phyloP scores from a whole-genome alignment of 1,140 invertebrate genomes.

The Drosophila carrolli region DNA sequence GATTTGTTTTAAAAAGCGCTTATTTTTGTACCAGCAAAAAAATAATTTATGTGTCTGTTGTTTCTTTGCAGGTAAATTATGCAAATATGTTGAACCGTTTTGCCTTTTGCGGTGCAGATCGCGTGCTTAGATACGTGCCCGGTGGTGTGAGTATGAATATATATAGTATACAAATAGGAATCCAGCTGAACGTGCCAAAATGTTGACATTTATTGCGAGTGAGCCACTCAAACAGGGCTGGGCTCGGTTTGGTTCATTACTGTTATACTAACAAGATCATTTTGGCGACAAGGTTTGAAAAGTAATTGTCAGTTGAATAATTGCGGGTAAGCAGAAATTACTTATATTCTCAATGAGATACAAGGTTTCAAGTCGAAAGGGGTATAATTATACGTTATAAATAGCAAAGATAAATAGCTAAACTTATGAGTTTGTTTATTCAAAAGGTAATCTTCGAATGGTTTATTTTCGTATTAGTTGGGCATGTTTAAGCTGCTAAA shows the following conservation, averaged over 20 bases:
- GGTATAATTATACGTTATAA: too few relatives aligned
- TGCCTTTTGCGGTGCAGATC: constrained; percentile 44
- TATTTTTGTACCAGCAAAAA: constrained; percentile 14
- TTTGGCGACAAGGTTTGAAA: constrained; percentile 23
- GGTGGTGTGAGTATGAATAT: constrained; percentile 34
- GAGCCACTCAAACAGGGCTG: constrained; percentile 2
- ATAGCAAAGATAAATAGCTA: too few relatives aligned
- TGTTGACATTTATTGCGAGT: constrained; percentile 33
- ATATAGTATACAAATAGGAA: constrained; percentile 22
- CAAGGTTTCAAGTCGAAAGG: not conserved
- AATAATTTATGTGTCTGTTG: constrained; percentile 66
- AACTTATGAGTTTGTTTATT: too few relatives aligned
- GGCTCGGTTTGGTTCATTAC: constrained; percentile 11
- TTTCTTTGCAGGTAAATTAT: constrained; percentile 75
- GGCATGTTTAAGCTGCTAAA: not conserved
- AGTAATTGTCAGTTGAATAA: constrained; percentile 20
- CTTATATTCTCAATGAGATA: not conserved
- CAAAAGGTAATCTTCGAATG: too few relatives aligned
- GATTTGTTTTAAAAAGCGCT: constrained; percentile 35
- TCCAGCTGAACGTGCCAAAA: constrained; percentile 37
- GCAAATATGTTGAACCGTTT: constrained; percentile 59
- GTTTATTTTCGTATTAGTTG: too few relatives aligned
- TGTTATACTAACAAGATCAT: constrained; percentile 22
- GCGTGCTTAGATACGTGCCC: constrained; percentile 51
- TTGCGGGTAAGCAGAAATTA: constrained; percentile 12